Evolutionary conservation across 2,797 vertebrate genomes (phyloP).

Genomic region (Iguana delicatissima): DNA sequence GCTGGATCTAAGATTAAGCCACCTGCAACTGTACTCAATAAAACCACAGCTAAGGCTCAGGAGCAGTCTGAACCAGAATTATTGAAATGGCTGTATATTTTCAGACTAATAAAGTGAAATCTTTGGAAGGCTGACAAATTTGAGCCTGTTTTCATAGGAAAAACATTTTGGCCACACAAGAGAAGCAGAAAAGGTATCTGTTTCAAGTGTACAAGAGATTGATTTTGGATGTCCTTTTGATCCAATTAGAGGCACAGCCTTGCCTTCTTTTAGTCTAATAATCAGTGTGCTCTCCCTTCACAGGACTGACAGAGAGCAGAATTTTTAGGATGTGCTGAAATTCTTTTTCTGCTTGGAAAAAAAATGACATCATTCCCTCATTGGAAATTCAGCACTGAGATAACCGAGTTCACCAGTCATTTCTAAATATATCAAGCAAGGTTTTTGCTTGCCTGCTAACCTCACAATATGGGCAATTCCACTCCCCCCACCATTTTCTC

Average conservation of each 20-base stretch:
- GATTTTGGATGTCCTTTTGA: background rate
- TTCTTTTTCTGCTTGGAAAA: background rate
- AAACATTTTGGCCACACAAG: background rate
- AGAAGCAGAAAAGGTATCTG: background rate
- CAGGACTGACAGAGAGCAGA: background rate
- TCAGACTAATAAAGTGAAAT: no score
- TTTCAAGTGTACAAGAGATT: constrained; percentile 5
- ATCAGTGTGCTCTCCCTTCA: background rate
- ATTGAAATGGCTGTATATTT: background rate
- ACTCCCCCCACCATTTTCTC: background rate
- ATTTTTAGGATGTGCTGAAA: constrained; percentile 4
- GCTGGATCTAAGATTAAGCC: background rate
- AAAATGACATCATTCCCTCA: constrained; percentile 22
- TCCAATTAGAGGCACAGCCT: background rate
- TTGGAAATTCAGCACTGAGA: constrained; percentile 9
- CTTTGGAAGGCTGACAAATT: background rate
- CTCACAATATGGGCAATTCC: background rate
- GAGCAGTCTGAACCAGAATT: background rate
- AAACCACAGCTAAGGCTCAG: background rate
- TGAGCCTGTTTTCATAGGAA: background rate
- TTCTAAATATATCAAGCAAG: constrained; percentile 29
- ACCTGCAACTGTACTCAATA: background rate
- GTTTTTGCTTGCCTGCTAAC: background rate
- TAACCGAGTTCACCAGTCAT: background rate
- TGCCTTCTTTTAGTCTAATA: background rate